These are phyloP conservation scores for Tipula helvola DNA, from an alignment of 2,888 invertebrate species.

Conservation along the genomic window DNA sequence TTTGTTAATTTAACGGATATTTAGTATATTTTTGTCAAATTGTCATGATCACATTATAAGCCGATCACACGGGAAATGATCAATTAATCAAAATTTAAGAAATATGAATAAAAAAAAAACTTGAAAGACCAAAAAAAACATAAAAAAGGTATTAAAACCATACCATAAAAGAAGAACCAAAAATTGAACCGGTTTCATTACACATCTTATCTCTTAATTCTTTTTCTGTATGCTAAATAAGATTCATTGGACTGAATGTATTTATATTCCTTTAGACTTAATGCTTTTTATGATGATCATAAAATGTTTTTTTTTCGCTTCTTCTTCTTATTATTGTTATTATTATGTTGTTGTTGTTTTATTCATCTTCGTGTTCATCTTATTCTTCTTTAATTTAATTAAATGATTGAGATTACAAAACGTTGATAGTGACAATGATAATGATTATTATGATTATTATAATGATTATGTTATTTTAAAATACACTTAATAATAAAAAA, in stretches of 20 bases:
- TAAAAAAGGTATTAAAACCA: neutral
- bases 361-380: neutral
- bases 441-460: constrained; percentile 4
- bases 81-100: neutral
- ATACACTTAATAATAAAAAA: neutral
- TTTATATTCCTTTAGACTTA: neutral
- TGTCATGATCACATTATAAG: neutral
- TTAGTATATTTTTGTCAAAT: neutral
- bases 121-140: neutral
- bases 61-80: neutral
- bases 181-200: neutral
- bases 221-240: neutral
- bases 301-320: neutral
- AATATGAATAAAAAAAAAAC: neutral
- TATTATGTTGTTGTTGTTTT: neutral
- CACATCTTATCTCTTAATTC: neutral
- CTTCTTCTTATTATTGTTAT: neutral
- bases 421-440: neutral
- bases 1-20: neutral
- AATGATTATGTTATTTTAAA: neutral
- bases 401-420: neutral
- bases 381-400: constrained; percentile 4
- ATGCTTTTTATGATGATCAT: neutral
- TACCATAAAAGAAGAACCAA: neutral
- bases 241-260: neutral